Evolutionary conservation across 2,797 vertebrate genomes (phyloP).

Genomic region (Nannoperca obscura): DNA sequence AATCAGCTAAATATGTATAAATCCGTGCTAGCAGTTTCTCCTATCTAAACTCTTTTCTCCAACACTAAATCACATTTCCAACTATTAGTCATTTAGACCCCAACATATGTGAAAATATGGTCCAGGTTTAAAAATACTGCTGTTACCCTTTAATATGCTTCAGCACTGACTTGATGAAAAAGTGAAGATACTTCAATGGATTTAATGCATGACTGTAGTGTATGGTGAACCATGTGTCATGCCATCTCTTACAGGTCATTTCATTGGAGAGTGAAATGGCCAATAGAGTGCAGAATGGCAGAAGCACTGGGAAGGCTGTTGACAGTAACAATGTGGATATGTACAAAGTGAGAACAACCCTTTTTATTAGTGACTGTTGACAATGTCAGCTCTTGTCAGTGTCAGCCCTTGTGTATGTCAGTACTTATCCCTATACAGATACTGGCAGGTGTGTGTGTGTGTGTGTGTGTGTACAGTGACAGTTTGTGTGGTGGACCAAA

Average conservation of each 20-base stretch:
- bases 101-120: too few species aligned
- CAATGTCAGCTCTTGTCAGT: constrained; percentile 47
- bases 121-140: too few species aligned
- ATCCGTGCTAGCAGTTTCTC: too few species aligned
- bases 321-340: constrained; percentile 33
- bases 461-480: constrained; percentile 37
- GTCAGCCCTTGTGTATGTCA: constrained; percentile 46
- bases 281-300: constrained; percentile 3
- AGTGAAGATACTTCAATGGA: not conserved
- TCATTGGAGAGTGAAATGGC: constrained; percentile 5
- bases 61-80: too few species aligned
- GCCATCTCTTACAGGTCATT: constrained; percentile 2
- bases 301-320: not conserved
- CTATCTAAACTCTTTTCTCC: too few species aligned
- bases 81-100: too few species aligned
- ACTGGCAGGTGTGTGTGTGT: constrained; percentile 36
- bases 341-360: constrained; percentile 40
- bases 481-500: constrained; percentile 56
- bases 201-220: not conserved
- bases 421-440: constrained; percentile 28
- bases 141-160: not conserved
- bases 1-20: too few species aligned
- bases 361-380: constrained; percentile 47
- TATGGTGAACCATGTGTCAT: not conserved
- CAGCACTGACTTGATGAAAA: not conserved